Conservation (phyloP, 2,113 vertebrate species). For the Heterochromis multidens region DNA sequence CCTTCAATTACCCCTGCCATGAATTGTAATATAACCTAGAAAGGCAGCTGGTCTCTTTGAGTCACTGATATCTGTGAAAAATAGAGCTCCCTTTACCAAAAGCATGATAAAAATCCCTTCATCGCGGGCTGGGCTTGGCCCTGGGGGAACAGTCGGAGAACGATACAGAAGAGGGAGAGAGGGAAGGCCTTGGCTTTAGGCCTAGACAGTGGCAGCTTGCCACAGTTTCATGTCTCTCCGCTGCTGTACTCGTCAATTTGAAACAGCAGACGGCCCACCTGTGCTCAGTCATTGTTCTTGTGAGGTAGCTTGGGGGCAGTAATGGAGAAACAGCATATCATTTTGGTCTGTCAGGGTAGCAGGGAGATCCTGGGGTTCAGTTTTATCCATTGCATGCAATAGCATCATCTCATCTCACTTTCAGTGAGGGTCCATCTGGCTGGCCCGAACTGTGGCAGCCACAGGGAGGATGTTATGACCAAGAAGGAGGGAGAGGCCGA, state of each 20-base stretch:
- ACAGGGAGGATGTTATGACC: background rate
- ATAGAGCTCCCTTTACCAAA: background rate
- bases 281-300: constrained; percentile 19
- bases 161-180: constrained; percentile 1
- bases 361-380: constrained; percentile 23
- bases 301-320: background rate
- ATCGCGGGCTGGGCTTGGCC: background rate
- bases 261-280: constrained; percentile 45
- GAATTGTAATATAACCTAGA: background rate
- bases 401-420: background rate
- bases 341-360: constrained; percentile 9
- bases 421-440: background rate
- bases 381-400: background rate
- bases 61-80: constrained; percentile 5
- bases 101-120: constrained; percentile 40
- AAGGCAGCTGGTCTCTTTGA: constrained; percentile 22
- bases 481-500: background rate
- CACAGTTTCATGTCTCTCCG: constrained; percentile 34
- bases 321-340: too few relatives aligned
- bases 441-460: background rate
- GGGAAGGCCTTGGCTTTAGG: constrained; percentile 24
- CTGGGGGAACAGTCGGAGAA: constrained; percentile 30
- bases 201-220: constrained; percentile 34
- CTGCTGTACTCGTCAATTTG: constrained; percentile 4
- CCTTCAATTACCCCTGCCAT: background rate